Conservation (phyloP, 2,113 vertebrate genomes). For the Colinus virginianus region DNA sequence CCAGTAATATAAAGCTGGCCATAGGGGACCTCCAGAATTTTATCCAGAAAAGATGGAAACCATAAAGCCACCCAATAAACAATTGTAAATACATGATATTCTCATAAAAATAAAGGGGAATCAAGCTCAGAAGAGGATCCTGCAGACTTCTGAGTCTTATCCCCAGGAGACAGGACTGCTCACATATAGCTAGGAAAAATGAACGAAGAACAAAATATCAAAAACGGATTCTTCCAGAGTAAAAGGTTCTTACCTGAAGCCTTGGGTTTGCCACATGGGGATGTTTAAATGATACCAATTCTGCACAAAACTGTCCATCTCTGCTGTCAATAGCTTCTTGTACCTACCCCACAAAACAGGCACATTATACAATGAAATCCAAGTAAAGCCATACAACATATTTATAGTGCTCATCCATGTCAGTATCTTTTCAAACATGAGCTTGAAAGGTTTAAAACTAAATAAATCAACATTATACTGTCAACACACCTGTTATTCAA, state of each 20-base stretch:
- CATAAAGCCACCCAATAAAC: not conserved
- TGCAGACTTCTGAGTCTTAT: not conserved
- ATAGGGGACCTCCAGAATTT: not conserved
- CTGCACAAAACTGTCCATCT: conserved; percentile 87
- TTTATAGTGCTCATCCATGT: not conserved
- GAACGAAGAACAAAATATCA: not conserved
- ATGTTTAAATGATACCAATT: conserved; percentile 95
- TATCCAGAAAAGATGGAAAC: not conserved
- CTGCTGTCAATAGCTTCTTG: conserved; percentile 89
- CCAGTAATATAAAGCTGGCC: not conserved
- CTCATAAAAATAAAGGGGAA: not conserved
- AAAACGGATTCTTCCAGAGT: not conserved
- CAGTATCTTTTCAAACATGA: not conserved
- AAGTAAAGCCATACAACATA: not conserved
- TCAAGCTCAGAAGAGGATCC: not conserved
- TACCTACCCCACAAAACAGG: conserved; percentile 75
- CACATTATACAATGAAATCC: not conserved
- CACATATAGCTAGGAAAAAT: not conserved
- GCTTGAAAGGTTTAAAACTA: not conserved
- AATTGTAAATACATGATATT: not conserved
- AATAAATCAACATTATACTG: not conserved
- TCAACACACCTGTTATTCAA: not conserved
- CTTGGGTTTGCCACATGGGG: conserved; percentile 95
- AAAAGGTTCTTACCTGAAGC: conserved; percentile 83
- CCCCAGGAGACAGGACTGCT: not conserved